Evolutionary conservation across 2,888 invertebrate species (phyloP).

Genomic region (Petrophora chlorosata): DNA sequence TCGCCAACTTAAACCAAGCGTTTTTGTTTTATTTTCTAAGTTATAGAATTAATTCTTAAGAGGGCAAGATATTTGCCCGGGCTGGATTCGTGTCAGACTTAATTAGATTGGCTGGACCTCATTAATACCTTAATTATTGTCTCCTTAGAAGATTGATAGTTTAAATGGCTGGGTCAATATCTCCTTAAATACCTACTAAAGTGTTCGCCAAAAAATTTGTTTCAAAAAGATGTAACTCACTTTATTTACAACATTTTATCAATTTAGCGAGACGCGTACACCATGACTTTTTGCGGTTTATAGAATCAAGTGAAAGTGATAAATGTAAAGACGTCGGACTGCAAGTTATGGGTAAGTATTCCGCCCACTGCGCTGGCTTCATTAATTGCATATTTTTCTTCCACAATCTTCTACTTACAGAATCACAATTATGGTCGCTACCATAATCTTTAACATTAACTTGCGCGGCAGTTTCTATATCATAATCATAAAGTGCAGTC

Average conservation of each 20-base stretch:
- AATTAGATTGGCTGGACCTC: too few relatives aligned
- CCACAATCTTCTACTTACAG: conserved; percentile 43
- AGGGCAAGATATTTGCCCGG: too few relatives aligned
- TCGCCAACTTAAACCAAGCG: conserved; percentile 65
- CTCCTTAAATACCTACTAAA: too few relatives aligned
- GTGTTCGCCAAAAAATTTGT: background rate
- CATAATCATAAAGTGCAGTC: conserved; percentile 34
- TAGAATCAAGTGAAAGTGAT: conserved; percentile 46
- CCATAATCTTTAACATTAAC: conserved; percentile 8
- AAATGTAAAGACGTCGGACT: conserved; percentile 53
- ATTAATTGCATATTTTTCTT: conserved; percentile 49
- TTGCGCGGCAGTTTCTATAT: conserved; percentile 20
- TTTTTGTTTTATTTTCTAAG: conserved; percentile 55
- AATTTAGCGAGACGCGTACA: conserved; percentile 51
- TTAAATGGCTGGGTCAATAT: too few relatives aligned
- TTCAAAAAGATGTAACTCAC: background rate
- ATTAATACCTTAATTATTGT: too few relatives aligned
- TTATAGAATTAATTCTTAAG: too few relatives aligned
- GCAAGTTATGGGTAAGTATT: conserved; percentile 49
- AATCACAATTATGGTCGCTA: conserved; percentile 18
- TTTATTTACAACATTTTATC: conserved; percentile 64
- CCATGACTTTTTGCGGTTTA: conserved; percentile 51
- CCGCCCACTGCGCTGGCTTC: conserved; percentile 54
- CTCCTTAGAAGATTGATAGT: too few relatives aligned
- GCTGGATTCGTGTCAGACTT: background rate